These are phyloP conservation scores for Rallus crepitans DNA, from an alignment of 2,797 vertebrate genomes.

Conservation along the genomic window DNA sequence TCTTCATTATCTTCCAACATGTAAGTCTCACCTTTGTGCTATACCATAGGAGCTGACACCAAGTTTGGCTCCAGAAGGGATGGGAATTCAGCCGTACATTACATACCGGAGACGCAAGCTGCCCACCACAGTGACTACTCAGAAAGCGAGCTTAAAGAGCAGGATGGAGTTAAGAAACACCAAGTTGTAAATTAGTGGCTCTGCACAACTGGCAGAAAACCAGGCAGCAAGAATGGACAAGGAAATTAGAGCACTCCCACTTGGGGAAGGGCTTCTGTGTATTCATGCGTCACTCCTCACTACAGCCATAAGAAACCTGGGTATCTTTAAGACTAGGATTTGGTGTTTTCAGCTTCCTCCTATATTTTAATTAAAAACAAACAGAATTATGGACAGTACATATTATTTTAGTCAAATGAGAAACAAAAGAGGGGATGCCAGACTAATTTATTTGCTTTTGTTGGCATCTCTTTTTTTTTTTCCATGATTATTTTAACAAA, in stretches of 20 bases:
- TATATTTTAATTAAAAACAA: conserved; percentile 53
- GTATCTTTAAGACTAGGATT: background rate
- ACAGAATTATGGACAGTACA: conserved; percentile 27
- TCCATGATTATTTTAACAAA: conserved; percentile 63
- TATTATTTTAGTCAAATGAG: conserved; percentile 42
- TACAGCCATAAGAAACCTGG: background rate
- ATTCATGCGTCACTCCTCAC: fast-evolving
- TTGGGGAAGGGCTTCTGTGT: background rate
- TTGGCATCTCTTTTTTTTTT: conserved; percentile 38
- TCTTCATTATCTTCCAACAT: conserved; percentile 25
- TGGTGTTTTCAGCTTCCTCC: background rate
- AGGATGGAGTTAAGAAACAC: fast-evolving
- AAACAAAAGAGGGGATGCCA: conserved; percentile 22
- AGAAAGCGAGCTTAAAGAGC: background rate
- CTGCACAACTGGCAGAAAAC: background rate
- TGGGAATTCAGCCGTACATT: fast-evolving
- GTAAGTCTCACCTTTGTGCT: background rate
- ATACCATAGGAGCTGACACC: background rate
- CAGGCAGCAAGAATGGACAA: fast-evolving
- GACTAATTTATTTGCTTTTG: conserved; percentile 56
- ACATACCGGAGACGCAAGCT: fast-evolving
- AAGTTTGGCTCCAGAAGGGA: fast-evolving
- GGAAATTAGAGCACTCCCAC: fast-evolving
- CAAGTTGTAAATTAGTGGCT: fast-evolving
- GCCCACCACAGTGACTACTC: fast-evolving